A percentile compares a stretch with the other conserved stretches of the same genome.
phyloP scores from a whole-genome alignment of 2,888 invertebrate genomes.

The Cephus sareptanus region DNA sequence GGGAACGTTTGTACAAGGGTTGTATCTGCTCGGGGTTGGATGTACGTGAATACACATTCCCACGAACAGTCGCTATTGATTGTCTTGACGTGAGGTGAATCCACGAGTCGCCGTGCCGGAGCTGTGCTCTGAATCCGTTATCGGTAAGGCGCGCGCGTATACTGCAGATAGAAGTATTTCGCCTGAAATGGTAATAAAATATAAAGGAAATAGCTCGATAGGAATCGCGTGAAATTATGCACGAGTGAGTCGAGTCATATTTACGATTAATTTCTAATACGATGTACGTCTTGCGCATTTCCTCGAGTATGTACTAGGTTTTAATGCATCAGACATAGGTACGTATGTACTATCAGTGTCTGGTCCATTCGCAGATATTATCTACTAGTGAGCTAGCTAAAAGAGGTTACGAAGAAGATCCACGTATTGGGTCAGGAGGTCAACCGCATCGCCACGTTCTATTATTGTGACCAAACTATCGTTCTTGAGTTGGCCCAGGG shows the following conservation, averaged over 20 bases:
- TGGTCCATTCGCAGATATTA: not conserved
- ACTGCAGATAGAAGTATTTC: not conserved
- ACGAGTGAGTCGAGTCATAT: not conserved
- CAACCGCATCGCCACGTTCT: constrained; percentile 26
- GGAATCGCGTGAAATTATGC: not conserved
- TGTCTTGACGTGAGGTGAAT: constrained; percentile 50
- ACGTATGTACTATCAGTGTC: not conserved
- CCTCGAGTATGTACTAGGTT: not conserved
- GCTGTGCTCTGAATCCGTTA: constrained; percentile 39
- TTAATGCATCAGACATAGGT: not conserved
- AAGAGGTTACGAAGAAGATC: constrained; percentile 7
- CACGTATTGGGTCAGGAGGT: constrained; percentile 39
- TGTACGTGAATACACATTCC: constrained; percentile 47
- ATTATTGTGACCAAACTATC: constrained; percentile 12
- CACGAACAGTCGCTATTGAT: constrained; percentile 48
- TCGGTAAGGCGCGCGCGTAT: not conserved
- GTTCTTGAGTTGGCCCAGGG: not conserved
- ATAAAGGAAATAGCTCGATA: not conserved
- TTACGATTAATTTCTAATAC: not conserved
- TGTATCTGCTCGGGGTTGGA: not conserved
- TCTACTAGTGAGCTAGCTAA: not conserved
- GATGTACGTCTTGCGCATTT: not conserved
- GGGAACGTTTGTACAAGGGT: not conserved
- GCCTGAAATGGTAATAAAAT: constrained; percentile 1
- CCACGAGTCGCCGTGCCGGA: constrained; percentile 25